phyloP scores from a whole-genome alignment of 1,140 invertebrate species.

The Thaumetopoea pityocampa region DNA sequence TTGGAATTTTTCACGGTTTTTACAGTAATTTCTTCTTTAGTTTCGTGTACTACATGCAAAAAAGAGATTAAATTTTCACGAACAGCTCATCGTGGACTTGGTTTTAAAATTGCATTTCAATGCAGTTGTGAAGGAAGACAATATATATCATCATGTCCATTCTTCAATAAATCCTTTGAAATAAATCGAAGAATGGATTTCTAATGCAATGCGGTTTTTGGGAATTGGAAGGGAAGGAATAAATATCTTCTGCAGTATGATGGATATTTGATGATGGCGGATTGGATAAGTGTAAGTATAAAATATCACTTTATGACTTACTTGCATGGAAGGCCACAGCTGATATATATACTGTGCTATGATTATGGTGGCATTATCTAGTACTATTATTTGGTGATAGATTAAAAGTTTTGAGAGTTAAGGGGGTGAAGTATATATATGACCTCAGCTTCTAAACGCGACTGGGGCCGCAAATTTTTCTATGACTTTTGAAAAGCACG shows the following conservation, averaged over 20 bases:
- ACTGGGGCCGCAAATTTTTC: too few species aligned
- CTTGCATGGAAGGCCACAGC: too few species aligned
- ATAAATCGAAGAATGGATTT: neutral
- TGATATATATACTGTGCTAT: too few species aligned
- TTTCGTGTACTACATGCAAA: neutral
- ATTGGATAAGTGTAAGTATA: too few species aligned
- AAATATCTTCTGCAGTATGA: neutral
- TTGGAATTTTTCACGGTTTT: constrained; percentile 3
- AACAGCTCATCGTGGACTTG: neutral
- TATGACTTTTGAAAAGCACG: too few species aligned
- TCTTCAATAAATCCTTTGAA: neutral
- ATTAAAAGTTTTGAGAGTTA: too few species aligned
- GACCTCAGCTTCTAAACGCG: too few species aligned
- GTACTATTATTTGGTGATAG: too few species aligned
- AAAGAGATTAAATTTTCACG: constrained; percentile 3
- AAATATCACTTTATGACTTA: too few species aligned
- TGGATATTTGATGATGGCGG: constrained; percentile 2
- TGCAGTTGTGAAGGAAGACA: neutral
- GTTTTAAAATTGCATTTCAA: constrained; percentile 2
- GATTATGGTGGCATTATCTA: too few species aligned
- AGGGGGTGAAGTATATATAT: too few species aligned
- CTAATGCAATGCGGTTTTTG: neutral
- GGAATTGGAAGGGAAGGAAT: constrained; percentile 1
- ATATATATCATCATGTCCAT: neutral
- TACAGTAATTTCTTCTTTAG: neutral